A percentile compares a stretch with the other conserved stretches of the same genome.
Evolutionary conservation across 2,113 vertebrate genomes (phyloP).

Genomic region (Calyptommatus sinebrachiatus): DNA sequence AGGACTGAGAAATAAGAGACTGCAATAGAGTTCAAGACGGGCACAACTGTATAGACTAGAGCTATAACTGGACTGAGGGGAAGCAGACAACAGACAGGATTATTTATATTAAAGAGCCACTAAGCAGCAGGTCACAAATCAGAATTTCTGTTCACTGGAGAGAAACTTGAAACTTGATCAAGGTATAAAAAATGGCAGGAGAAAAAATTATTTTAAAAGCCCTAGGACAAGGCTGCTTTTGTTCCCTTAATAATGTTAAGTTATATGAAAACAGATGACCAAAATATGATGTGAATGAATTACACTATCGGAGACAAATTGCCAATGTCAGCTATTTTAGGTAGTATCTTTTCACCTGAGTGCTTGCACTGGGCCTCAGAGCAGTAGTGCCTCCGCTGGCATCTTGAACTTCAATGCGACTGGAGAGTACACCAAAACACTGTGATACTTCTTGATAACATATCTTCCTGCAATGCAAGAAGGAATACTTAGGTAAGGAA

Average conservation of each 20-base stretch:
- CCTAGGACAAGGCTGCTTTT: not conserved
- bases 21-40: not conserved
- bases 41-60: not conserved
- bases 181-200: rapidly evolving
- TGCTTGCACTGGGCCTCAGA: conserved; percentile 94
- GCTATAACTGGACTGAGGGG: not conserved
- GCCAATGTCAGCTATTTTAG: not conserved
- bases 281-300: not conserved
- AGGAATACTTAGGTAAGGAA: not conserved
- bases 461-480: conserved; percentile 81
- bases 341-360: conserved; percentile 81
- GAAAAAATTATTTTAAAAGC: not conserved
- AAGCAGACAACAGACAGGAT: not conserved
- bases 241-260: not conserved
- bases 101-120: not conserved
- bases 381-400: conserved; percentile 89
- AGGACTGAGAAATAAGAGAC: not conserved
- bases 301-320: rapidly evolving
- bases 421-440: conserved; percentile 95
- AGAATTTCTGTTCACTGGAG: not conserved
- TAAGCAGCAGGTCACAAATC: not conserved
- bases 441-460: conserved; percentile 98
- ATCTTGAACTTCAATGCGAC: conserved; percentile 94
- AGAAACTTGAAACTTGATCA: not conserved
- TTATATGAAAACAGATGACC: conserved; percentile 15